Evolutionary conservation across 2,797 vertebrate species (phyloP).

Genomic region (Chrosomus eos): DNA sequence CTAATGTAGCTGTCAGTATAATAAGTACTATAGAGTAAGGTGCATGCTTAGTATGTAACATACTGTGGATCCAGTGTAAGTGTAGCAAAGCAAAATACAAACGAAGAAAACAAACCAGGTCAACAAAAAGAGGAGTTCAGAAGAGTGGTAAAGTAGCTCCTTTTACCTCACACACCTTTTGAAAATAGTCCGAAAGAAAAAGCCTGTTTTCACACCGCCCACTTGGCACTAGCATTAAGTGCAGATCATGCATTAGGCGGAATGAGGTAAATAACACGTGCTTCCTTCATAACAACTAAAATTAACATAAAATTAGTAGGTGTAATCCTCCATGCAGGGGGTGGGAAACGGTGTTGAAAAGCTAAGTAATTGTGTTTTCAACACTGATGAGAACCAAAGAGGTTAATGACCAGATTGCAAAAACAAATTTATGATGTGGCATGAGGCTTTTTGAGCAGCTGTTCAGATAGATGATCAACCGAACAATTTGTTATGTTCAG

Average conservation of each 20-base stretch:
- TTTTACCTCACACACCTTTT: background rate
- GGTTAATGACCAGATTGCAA: conserved; percentile 57
- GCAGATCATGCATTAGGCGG: conserved; percentile 21
- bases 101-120: too few relatives aligned
- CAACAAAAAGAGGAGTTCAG: too few relatives aligned
- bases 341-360: conserved; percentile 13
- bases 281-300: conserved; percentile 25
- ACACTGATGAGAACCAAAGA: conserved; percentile 46
- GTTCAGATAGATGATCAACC: conserved; percentile 57
- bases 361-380: conserved; percentile 48
- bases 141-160: too few relatives aligned
- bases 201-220: conserved; percentile 31
- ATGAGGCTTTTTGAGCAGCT: conserved; percentile 55
- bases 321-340: conserved; percentile 6
- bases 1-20: too few relatives aligned
- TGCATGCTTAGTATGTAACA: too few relatives aligned
- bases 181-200: background rate
- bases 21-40: too few relatives aligned
- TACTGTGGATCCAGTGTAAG: too few relatives aligned
- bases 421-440: conserved; percentile 53
- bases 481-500: conserved; percentile 56
- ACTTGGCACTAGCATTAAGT: conserved; percentile 2
- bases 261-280: conserved; percentile 28
- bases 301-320: conserved; percentile 39
- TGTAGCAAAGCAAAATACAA: too few relatives aligned